These are phyloP conservation scores for Zaprionus davidi DNA, from an alignment of 1,140 invertebrate species.

Conservation along the genomic window DNA sequence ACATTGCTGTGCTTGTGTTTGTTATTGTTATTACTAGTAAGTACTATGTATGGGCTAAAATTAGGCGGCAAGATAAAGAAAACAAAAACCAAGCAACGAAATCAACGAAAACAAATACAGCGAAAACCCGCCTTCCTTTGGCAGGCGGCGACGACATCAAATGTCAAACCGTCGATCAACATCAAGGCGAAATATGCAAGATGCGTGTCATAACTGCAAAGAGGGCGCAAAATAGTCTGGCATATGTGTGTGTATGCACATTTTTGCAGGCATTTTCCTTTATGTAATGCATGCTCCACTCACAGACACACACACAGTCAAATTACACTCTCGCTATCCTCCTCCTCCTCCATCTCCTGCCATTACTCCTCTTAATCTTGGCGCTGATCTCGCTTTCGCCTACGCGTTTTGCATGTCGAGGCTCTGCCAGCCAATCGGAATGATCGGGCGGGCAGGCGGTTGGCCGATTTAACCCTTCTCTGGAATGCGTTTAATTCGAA, in stretches of 20 bases:
- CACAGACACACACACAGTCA: constrained; percentile 7
- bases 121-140: constrained; percentile 69
- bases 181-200: constrained; percentile 81
- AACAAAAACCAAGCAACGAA: constrained; percentile 23
- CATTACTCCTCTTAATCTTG: constrained; percentile 59
- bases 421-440: not conserved
- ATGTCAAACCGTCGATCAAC: constrained; percentile 81
- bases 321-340: constrained; percentile 13
- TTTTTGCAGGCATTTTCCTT: constrained; percentile 52
- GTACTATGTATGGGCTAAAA: constrained; percentile 31
- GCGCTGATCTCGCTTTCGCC: constrained; percentile 63
- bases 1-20: not conserved
- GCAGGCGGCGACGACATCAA: constrained; percentile 78
- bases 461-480: constrained; percentile 53
- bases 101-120: constrained; percentile 30
- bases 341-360: constrained; percentile 5
- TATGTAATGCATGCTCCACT: constrained; percentile 59
- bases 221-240: constrained; percentile 57
- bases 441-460: constrained; percentile 2
- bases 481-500: constrained; percentile 79
- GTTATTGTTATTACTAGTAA: constrained; percentile 31
- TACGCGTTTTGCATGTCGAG: constrained; percentile 73
- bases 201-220: constrained; percentile 75
- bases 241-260: constrained; percentile 15
- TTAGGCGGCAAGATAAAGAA: constrained; percentile 15